phyloP scores from a whole-genome alignment of 1,140 invertebrate species.

The Paralvinella palmiformis region DNA sequence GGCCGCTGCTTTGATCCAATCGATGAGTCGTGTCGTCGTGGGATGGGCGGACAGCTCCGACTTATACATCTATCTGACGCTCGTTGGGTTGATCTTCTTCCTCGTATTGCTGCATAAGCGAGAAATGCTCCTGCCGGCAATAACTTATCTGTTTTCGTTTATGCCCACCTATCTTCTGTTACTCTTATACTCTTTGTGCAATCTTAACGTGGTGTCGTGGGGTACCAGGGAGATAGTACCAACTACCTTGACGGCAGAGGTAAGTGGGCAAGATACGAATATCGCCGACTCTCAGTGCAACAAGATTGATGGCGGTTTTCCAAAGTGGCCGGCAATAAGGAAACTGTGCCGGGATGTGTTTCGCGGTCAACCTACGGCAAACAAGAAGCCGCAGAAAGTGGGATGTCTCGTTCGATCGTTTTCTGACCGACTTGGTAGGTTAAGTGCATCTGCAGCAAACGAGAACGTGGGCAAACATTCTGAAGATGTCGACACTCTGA shows the following conservation, averaged over 20 bases:
- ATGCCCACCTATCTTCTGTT: constrained; percentile 43
- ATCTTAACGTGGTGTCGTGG: constrained; percentile 43
- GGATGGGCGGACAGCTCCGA: constrained; percentile 30
- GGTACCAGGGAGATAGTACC: constrained; percentile 60
- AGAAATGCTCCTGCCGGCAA: constrained; percentile 39
- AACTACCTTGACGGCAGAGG: constrained; percentile 45
- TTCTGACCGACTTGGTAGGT: too few species aligned
- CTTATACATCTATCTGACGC: constrained; percentile 35
- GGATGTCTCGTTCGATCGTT: too few species aligned
- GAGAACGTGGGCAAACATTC: too few species aligned
- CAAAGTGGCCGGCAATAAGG: too few species aligned
- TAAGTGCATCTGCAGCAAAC: too few species aligned
- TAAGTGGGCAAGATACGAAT: constrained; percentile 27
- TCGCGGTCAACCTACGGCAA: too few species aligned
- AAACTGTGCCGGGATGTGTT: too few species aligned
- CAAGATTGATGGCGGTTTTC: too few species aligned
- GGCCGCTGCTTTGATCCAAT: constrained; percentile 43
- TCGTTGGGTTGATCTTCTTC: constrained; percentile 31
- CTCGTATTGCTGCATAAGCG: constrained; percentile 38
- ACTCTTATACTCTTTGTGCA: constrained; percentile 41
- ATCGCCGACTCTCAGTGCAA: too few species aligned
- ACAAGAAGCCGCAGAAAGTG: too few species aligned
- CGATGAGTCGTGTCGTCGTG: constrained; percentile 29
- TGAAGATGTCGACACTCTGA: neutral
- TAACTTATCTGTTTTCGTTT: constrained; percentile 42